phyloP scores from a whole-genome alignment of 2,888 invertebrate species.

The Eupeodes latifasciatus region DNA sequence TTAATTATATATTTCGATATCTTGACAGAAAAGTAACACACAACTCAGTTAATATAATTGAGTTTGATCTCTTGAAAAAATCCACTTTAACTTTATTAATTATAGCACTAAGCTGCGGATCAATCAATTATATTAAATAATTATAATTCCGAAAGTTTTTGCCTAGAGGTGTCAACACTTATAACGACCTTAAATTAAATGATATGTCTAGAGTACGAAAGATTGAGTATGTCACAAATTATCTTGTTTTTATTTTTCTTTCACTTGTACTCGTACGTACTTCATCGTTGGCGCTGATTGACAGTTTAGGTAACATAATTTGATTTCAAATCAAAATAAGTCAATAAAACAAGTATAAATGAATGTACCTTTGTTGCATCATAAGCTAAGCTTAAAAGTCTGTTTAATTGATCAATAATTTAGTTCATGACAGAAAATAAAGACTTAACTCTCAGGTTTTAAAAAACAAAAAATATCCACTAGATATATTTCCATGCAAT shows the following conservation, averaged over 20 bases:
- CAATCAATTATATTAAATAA: conserved; percentile 1
- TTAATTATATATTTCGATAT: too few species aligned
- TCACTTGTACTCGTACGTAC: not conserved
- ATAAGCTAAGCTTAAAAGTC: not conserved
- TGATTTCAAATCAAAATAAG: conserved; percentile 21
- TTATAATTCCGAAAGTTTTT: conserved; percentile 14
- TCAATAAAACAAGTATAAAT: conserved; percentile 13
- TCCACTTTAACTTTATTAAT: not conserved
- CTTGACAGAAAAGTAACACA: too few species aligned
- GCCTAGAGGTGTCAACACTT: conserved; percentile 18
- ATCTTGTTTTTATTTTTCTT: conserved; percentile 25
- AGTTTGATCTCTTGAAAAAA: not conserved
- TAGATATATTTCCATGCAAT: conserved; percentile 45
- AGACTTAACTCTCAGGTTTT: too few species aligned
- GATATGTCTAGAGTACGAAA: not conserved
- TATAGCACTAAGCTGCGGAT: not conserved
- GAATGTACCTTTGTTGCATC: conserved; percentile 15
- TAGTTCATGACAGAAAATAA: not conserved
- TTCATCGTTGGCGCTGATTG: conserved; percentile 18
- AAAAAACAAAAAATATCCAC: not conserved
- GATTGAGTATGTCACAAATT: conserved; percentile 13
- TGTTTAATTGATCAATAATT: conserved; percentile 29
- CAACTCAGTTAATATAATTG: not conserved
- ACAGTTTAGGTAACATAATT: conserved; percentile 33
- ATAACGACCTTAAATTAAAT: conserved; percentile 22